Evolutionary conservation across 1,140 invertebrate genomes (phyloP), one percentile per base, ranked within the genome.

Genomic region (Papilio dardanus): DNA sequence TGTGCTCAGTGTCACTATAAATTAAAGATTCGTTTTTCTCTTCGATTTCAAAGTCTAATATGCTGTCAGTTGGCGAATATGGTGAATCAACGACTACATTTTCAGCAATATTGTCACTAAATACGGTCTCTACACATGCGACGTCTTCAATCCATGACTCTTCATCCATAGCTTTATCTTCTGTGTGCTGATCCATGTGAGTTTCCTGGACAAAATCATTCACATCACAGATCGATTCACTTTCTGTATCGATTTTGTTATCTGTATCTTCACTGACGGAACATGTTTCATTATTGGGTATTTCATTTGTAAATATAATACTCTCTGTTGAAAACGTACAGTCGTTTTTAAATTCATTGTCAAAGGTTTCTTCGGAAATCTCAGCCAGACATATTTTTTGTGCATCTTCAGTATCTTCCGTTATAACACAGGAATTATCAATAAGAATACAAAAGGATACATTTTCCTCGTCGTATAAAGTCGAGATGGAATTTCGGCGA

Each of bases 61-160:
- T 37, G 37, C 77, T 71, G 65, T 78, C 74, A 77, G 83, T 86
- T 28, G 85, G 84, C 46, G 88, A 87, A 54, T 75, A 78, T 14
- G 83, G 77, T 6, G 77, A 79, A 81, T 83, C 83, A 68, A 88
- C 85, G 58, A 78, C 78, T 67, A 89, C 80, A 77, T 90, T 82
- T 83, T 91, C 90, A 37, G 81, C 86, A 40, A 90, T 79, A 73
- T 94, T 90, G 35, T 93, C 93, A 78, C 85, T 92, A 30, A 92
- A 86, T 58, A 94, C 87, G 33, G 92, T 94, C 81, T 94, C 92
- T 71, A 93, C 83, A 78, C 91, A 93, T 10, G 85, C 92, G 8
- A 93, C 88, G 74, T 93, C 92, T 69, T 92, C 91, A 16, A 93
- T 87, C 93, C 93, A 94, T 30, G 91, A 79, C 76, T 88, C 84